A percentile compares a stretch with the other conserved stretches of the same genome.
Evolutionary conservation across 2,797 vertebrate genomes (phyloP).

Genomic region (Peromyscus eremicus): DNA sequence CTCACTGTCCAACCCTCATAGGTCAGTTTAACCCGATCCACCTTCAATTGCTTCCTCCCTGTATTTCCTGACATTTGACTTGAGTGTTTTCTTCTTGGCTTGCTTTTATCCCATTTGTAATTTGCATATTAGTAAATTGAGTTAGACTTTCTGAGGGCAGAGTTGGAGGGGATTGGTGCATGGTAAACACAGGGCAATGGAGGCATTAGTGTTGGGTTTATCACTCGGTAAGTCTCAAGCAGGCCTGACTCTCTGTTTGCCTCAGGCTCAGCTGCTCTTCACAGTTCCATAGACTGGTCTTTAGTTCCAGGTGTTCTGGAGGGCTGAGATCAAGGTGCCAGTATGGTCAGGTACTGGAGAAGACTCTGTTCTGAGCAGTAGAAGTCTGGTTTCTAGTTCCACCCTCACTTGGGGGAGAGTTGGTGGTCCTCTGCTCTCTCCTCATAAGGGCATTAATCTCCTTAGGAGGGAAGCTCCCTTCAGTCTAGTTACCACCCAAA

Average conservation of each 20-base stretch:
- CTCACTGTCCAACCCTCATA: rapidly evolving
- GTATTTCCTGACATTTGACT: background rate
- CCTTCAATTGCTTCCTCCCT: background rate
- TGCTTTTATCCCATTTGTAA: background rate
- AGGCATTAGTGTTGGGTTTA: rapidly evolving
- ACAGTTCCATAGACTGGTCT: background rate
- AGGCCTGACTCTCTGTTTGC: rapidly evolving
- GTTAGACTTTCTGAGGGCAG: background rate
- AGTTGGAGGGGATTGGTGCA: background rate
- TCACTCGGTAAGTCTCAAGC: rapidly evolving
- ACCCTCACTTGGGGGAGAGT: background rate
- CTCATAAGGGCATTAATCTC: background rate
- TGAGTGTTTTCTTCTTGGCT: background rate
- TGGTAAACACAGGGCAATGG: background rate
- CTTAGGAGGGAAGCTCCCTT: too few species aligned
- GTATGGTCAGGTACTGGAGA: background rate
- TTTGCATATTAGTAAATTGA: background rate
- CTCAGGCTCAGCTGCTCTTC: background rate
- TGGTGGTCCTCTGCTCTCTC: background rate
- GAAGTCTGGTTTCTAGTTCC: background rate
- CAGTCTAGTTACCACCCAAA: background rate
- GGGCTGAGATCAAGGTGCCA: background rate
- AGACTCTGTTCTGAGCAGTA: background rate
- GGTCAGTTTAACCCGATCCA: rapidly evolving
- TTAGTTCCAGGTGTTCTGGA: background rate